phyloP scores from a whole-genome alignment of 2,113 vertebrate genomes.

The Anhinga rufa region DNA sequence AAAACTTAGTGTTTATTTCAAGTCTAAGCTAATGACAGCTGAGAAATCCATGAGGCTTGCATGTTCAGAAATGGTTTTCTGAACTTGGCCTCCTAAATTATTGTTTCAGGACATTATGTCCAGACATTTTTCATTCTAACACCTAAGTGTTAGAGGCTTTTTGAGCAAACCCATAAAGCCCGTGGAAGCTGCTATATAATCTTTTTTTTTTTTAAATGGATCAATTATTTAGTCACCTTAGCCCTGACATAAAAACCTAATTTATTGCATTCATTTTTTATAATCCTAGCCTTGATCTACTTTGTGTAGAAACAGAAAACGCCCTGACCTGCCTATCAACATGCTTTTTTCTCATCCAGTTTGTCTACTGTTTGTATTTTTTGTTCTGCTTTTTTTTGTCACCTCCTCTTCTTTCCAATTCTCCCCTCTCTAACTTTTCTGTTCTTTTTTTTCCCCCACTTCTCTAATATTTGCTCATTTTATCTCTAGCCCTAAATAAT shows the following conservation, averaged over 20 bases:
- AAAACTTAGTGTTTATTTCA: not conserved
- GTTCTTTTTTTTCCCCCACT: rapidly evolving
- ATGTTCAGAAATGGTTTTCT: not conserved
- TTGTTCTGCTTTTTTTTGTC: not conserved
- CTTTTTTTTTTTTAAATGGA: not conserved
- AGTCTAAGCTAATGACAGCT: not conserved
- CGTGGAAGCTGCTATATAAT: not conserved
- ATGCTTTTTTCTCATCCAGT: not conserved
- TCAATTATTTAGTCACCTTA: not conserved
- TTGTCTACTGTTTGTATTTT: not conserved
- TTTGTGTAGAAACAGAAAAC: not conserved
- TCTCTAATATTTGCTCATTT: not conserved
- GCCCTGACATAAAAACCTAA: not conserved
- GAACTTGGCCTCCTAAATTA: not conserved
- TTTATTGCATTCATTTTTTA: not conserved
- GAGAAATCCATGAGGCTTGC: not conserved
- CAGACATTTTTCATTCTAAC: not conserved
- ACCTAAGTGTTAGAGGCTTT: not conserved
- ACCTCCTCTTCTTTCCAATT: not conserved
- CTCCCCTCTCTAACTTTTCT: not conserved
- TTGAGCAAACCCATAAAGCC: not conserved
- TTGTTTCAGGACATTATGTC: not conserved
- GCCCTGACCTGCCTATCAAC: not conserved
- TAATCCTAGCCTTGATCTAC: not conserved
- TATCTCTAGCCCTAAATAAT: not conserved